These are phyloP conservation scores for Rattus norvegicus DNA, from an alignment of 2,113 vertebrate species.

Conservation along the genomic window GRCr8 NC_086026.1:112647501-112648000, in stretches of 20 bases:
- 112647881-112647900: background rate
- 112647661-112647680: slow-evolving; percentile 90
- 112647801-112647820: slow-evolving; percentile 91
- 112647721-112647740: slow-evolving; percentile 97
- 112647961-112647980: background rate
- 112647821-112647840: slow-evolving; percentile 94
- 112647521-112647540: background rate
- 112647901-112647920: background rate
- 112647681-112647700: slow-evolving; percentile 88
- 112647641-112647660: slow-evolving; percentile 91
- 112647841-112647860: slow-evolving; percentile 95
- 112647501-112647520: background rate
- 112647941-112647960: background rate
- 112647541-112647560: slow-evolving; percentile 1
- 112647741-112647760: slow-evolving; percentile 94
- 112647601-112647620: background rate
- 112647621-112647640: background rate
- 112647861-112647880: slow-evolving; percentile 35
- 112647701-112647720: slow-evolving; percentile 91
- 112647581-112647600: background rate
- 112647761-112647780: slow-evolving; percentile 96
- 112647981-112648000: background rate
- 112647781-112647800: slow-evolving; percentile 89
- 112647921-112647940: background rate
- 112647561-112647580: slow-evolving; percentile 29